Evolutionary conservation across 2,888 invertebrate species (phyloP), one percentile per base, ranked within the genome.

Genomic region (Pimpla rufipes): DNA sequence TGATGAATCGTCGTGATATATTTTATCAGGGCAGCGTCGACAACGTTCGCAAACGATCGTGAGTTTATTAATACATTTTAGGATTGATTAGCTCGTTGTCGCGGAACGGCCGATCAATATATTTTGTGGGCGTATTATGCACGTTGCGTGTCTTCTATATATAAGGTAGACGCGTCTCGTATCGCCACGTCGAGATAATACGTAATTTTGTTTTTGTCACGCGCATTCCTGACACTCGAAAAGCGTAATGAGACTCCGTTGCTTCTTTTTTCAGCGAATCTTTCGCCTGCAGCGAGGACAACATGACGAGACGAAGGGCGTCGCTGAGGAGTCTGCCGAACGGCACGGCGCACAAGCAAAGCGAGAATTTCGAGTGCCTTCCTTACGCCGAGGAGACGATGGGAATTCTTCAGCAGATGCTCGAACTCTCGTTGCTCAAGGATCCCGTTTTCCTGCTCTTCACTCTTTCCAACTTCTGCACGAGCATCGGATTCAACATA

Each of bases 401-500:
- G 90, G 95, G 96, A 86, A 96, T 96, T 1, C 93, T 97, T 81
- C 94, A 95, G 66, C 96, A 96, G 93, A 98, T 98, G 97, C 95
- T 99, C 90, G 97, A 98, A 91, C 94, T 98, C 86, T 95, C 96
- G 0, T 94, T 99, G 67, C 95, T 99, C 79, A 95, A 96, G 88
- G 97, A 98, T 93, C 95, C 96, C 37, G 94, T 98, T 85, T 99
- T 99, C 93, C 94, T 99, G 85, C 94, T 99, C 83, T 99, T 99
- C 93, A 96, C 97, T 13, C 89, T 98, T 75, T 99, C 99, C 50
- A 99, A 99, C 94, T 98, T 99, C 93, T 96, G 97, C 91, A 98
- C 98, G 57, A 98, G 98, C 92, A 96, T 99, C 91, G 98, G 98
- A 83, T 98, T 98, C 94, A 98, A 98, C 93, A 96, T 98, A 90